Evolutionary conservation across 1,140 invertebrate genomes (phyloP).

Genomic region (Drosophila funebris): DNA sequence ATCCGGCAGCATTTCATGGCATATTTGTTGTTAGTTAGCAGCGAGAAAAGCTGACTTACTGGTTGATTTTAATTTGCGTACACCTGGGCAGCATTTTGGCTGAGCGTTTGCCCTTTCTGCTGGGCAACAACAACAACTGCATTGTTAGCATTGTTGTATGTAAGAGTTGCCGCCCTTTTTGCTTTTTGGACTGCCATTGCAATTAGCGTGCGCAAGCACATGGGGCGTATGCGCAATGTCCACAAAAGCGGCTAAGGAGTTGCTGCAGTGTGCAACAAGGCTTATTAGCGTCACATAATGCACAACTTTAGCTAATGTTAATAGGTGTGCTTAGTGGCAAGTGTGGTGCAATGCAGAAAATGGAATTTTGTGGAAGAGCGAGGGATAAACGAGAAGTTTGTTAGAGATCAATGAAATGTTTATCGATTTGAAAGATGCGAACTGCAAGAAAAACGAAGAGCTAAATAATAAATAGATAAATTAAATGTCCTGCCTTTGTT

Average conservation of each 20-base stretch:
- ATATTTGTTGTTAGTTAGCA: conserved; percentile 53
- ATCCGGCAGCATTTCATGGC: conserved; percentile 69
- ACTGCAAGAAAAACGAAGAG: too few relatives aligned
- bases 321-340: conserved; percentile 2
- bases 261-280: not conserved
- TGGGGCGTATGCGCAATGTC: conserved; percentile 58
- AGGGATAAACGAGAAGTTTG: too few relatives aligned
- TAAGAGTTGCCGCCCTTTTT: conserved; percentile 42
- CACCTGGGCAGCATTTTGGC: conserved; percentile 19
- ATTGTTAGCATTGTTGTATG: conserved; percentile 48
- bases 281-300: conserved; percentile 13
- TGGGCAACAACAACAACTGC: conserved; percentile 34
- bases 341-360: too few relatives aligned
- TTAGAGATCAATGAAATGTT: too few relatives aligned
- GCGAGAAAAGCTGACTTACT: not conserved
- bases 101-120: conserved; percentile 39
- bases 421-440: too few relatives aligned
- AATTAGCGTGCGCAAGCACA: conserved; percentile 52
- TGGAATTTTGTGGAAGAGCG: too few relatives aligned
- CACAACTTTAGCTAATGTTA: conserved; percentile 5
- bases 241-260: not conserved
- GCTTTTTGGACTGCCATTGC: conserved; percentile 42
- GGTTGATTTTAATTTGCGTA: conserved; percentile 70
- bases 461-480: too few relatives aligned
- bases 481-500: too few relatives aligned